phyloP scores from a whole-genome alignment of 2,888 invertebrate genomes.

The Zaprionus lineosus region DNA sequence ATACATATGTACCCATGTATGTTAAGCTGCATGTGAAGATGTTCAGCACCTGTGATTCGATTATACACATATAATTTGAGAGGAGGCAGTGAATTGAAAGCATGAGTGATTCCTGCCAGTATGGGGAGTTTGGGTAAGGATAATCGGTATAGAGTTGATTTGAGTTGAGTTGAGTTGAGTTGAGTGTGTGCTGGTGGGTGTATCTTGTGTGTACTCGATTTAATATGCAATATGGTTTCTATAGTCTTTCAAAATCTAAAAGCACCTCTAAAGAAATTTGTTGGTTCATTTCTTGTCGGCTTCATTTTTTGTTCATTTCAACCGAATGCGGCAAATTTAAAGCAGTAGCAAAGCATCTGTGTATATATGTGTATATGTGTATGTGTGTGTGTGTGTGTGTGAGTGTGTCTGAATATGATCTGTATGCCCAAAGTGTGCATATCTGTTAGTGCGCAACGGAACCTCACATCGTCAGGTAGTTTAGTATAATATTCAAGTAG shows the following conservation, averaged over 20 bases:
- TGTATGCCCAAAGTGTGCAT: neutral
- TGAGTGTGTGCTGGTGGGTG: constrained; percentile 4
- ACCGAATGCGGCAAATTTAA: constrained; percentile 37
- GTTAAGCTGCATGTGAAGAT: neutral
- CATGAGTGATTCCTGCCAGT: constrained; percentile 20
- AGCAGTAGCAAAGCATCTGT: constrained; percentile 65
- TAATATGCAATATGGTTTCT: too few relatives aligned
- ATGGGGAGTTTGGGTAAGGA: too few relatives aligned
- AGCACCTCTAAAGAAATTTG: too few relatives aligned
- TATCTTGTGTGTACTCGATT: constrained; percentile 17
- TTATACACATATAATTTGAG: constrained; percentile 10
- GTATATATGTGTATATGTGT: constrained; percentile 21
- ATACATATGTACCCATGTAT: constrained; percentile 40
- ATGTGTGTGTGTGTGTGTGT: constrained; percentile 23
- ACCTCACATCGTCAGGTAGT: constrained; percentile 36
- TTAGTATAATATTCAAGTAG: constrained; percentile 5
- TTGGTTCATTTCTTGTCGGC: neutral
- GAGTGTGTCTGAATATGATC: constrained; percentile 18
- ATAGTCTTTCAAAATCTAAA: too few relatives aligned
- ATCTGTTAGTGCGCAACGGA: constrained; percentile 61
- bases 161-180: too few relatives aligned
- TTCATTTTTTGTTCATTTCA: neutral
- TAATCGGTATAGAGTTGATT: too few relatives aligned
- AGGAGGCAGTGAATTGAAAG: constrained; percentile 45
- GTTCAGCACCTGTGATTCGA: too few relatives aligned